Evolutionary conservation across 2,888 invertebrate species (phyloP).

Genomic region (Dyspetes luteomarginatus): DNA sequence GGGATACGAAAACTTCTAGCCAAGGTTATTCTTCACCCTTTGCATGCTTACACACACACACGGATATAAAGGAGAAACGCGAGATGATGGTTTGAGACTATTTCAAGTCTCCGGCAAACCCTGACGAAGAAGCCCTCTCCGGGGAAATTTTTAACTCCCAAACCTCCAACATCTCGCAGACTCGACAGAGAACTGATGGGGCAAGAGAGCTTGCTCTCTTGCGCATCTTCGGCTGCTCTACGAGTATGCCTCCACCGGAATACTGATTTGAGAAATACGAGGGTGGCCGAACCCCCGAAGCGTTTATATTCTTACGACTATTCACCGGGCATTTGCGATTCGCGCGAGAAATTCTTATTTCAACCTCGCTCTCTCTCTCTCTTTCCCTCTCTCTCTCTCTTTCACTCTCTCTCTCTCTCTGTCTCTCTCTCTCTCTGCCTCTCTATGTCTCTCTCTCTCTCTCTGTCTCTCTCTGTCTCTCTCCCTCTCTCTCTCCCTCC

Average conservation of each 20-base stretch:
- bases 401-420: no score
- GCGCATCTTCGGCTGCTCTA: conserved; percentile 38
- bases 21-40: not conserved
- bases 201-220: conserved; percentile 2
- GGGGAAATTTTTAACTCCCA: conserved; percentile 71
- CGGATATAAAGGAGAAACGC: not conserved
- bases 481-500: no score
- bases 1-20: no score
- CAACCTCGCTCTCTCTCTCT: no score
- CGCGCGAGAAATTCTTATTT: no score
- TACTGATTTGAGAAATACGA: conserved; percentile 54
- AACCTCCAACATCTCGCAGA: conserved; percentile 34
- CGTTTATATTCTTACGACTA: conserved; percentile 48
- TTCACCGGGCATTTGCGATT: no score
- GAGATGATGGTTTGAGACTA: not conserved
- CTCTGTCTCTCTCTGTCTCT: no score
- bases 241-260: conserved; percentile 30
- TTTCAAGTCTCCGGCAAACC: conserved; percentile 24
- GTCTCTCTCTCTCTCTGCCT: no score
- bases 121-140: conserved; percentile 56
- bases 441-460: no score
- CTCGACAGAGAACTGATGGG: not conserved
- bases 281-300: conserved; percentile 19
- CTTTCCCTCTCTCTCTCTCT: no score
- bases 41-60: not conserved